Base-by-base conservation (phyloP, 2,888 invertebrate genomes). In the Hoplodrina blanda region DNA sequence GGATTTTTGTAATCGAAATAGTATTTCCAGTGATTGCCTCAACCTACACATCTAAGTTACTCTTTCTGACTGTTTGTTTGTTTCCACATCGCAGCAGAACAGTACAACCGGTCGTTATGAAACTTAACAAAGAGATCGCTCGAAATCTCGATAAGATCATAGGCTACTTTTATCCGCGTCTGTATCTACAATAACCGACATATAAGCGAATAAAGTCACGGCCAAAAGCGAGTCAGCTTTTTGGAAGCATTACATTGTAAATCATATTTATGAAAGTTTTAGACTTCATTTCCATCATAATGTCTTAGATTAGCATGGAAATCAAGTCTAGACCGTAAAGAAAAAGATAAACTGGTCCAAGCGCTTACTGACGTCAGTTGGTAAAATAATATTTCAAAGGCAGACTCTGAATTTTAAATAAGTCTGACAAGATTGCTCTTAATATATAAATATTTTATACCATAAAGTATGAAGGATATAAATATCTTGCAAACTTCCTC, bases 391-490 rank as follows among this genome's bases (percentile, higher is more conserved):
- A 84, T 73, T 69, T 68, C 68, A 66, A 61, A 57, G 46, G 33
- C 46, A 69, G 62, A 44, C 57, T 73, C 73, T 63, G 74, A 82
- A 77, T 82, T 80, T 74, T 66, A 77, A 83, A 77, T 55, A 70
- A 80, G 33, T 69, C 57, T 54, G 69, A 76, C 73, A 75, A 68
- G 69, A 69, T 65, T 67, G 70, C 68, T 74, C 66, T 59, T 72
- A 78, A 62, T 73, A 75, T 56, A 82, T 77, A 82, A 73, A 83
- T 83, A 80, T 84, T 75, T 69, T 64, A 84, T 73, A 49, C 20
- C 50, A 44, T 68, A 64, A 65, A 71, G 62, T 64, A 75, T 66
- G 69, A 66, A 25, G 56, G 61, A 59, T 63, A 82, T 71, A 79
- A 84, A 75, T 76, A 62, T 61, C 63, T 62, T 59, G 57, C 61